Evolutionary conservation across 2,797 vertebrate genomes (phyloP), one percentile per base, ranked within the genome.

Genomic region (Paedocypris micromegethes): DNA sequence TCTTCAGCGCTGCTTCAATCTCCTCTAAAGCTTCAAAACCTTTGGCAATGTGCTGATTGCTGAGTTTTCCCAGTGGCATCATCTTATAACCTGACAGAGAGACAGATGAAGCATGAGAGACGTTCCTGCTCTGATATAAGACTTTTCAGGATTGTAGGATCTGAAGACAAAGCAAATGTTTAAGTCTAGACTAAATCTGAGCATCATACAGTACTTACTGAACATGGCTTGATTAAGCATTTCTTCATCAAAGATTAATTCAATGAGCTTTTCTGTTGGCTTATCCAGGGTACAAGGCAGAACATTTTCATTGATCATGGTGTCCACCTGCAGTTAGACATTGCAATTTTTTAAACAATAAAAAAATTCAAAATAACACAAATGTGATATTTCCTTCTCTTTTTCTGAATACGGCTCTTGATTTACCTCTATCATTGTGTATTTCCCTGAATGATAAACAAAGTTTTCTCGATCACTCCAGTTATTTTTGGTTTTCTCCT

Each of bases 151-250:
- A 23, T 23, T 23, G 23, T 23, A 23, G n/a, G n/a, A n/a, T n/a
- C n/a, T n/a, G n/a, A n/a, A 23, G 1, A 23, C 23, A 23, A 23
- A 23, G 23, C 23, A 23, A 37, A 41, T 58, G 3, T 9, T 40
- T 40, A 40, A 3, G n/a, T n/a, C 5, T 6, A 49, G 43, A 0
- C 9, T 5, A 8, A 6, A 6, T 51, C 3, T 23, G 5, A 39
- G 8, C 3, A 41, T 50, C 52, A 9, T 38, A 55, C 45, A 57
- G 73, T 97, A 91, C 95, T 97, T 94, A 68, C 81, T 88, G 75
- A 92, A 83, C 96, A 97, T 97, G n/a, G 93, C 90, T 40, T 94
- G 88, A 50, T 80, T 90, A 81, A 98, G 98, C 94, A 95, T 94
- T 73, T 95, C 91, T 0, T 86, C 90, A 87, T 91, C 93, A 83